Base-by-base conservation (phyloP, 1,140 invertebrate genomes). In the Bombus cullumanus region DNA sequence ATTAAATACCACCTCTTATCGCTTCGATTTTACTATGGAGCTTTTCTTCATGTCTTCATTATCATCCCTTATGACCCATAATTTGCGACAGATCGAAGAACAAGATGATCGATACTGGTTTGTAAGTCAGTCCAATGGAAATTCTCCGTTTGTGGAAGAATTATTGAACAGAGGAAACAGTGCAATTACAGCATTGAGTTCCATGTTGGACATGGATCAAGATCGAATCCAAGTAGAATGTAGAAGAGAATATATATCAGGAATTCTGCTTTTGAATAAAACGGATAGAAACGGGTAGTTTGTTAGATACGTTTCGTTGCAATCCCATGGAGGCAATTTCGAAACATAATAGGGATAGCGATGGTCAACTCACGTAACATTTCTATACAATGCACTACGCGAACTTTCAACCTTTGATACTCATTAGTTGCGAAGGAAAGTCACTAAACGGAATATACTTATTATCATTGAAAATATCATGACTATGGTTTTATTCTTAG, bases 1-100 rank as follows among this genome's bases (percentile, higher is more conserved):
- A 73, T 85, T 79, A 72, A 86, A 31, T 41, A n/a, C 10, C 73
- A 37, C 6, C 22, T 6, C 68, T 47, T 62, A 43, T 78, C 39
- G 43, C 37, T 43, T 41, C 72, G 34, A 81, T 39, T 80, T 72
- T 74, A 68, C 39, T 18, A 28, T 6, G 71, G 3, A 31, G 53
- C 15, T 34, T 76, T 34, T 77, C 18, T 62, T 77, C 15, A 22
- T n/a, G 3, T 34, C 10, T 6, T 22, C 6, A 18, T 37, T 9
- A 12, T 43, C 15, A 6, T n/a, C 71, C 13, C 22, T 39, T 4
- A 18, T 34, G 47, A 22, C 0, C 6, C 18, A 53, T 53, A 53
- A 53, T 8, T 53, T 22, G 18, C 2, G 18, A 53, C 5, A 22
- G 47, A 53, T 22, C 47, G 47, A 22, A 53, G 47, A 53, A 53